Base-by-base conservation (phyloP, 2,113 vertebrate species). In the Nothoprocta pentlandii region DNA sequence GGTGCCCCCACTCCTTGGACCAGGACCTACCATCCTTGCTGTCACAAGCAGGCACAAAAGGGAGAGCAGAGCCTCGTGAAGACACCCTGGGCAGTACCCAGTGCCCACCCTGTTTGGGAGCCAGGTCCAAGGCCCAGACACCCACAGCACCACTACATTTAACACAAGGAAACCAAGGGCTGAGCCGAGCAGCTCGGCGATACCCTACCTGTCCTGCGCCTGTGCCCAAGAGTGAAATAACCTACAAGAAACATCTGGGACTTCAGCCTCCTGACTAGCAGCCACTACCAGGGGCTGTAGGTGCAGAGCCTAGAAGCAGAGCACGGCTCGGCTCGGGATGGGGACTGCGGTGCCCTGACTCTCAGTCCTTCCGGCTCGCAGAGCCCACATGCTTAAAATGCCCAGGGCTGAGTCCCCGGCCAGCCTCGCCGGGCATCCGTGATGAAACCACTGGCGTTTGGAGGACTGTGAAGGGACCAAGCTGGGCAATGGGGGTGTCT, bases 101-200 rank as follows among this genome's bases (percentile, higher is more conserved):
- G 14, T 58, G 41, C 20, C 30, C 53, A 15, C 36, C 9, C 12
- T 5, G 26, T 36, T 25, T 36, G 30, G 19, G 28, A 53, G 36
- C 25, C 39, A 54, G 54, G 10, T 28, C 39, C 9, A 32, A 64
- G 13, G 22, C 5, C 28, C 28, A 0, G 0, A 58, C 16, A 32
- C 5, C 6, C 3, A 7, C 28, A 16, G 47, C 12, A 21, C 7
- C 30, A 5, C 26, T 25, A 2, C 11, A 12, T 36, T 53, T 70
- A 56, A 80, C 84, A 75, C 13, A 62, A 62, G 42, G 66, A 68
- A 71, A 17, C 26, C 39, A 58, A 86, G 23, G 59, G 39, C 4
- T 1, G 23, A 46, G 3, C 12, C 70, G 63, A 70, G 80, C 28
- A 67, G 41, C 9, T 25, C 46, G 59, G 51, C 25, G 21, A 23